phyloP scores from a whole-genome alignment of 2,797 vertebrate genomes.

The Diplodus sargus region DNA sequence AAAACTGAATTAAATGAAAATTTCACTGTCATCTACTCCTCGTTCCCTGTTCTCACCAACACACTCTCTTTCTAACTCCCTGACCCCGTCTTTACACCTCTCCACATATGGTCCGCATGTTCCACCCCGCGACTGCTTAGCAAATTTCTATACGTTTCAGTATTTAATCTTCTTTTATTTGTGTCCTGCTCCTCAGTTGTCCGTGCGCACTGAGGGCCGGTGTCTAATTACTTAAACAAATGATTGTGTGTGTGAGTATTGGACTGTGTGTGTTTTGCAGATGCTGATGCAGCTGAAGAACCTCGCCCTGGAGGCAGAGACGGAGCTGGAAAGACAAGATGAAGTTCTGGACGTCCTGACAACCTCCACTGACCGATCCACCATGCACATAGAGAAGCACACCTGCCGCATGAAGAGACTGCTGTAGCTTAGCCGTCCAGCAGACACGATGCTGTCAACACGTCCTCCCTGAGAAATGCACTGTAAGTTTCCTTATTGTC shows the following conservation, averaged over 20 bases:
- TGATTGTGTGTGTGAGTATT: neutral
- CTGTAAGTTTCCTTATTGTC: constrained; percentile 41
- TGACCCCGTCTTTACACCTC: constrained; percentile 45
- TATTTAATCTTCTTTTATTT: constrained; percentile 41
- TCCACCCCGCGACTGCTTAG: constrained; percentile 25
- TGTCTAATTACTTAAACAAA: constrained; percentile 45
- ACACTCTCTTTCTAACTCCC: constrained; percentile 36
- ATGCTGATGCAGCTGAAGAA: constrained; percentile 92
- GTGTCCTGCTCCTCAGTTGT: constrained; percentile 45
- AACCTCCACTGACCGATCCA: constrained; percentile 86
- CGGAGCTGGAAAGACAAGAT: constrained; percentile 93
- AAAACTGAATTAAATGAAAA: constrained; percentile 18
- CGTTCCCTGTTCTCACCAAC: constrained; percentile 16
- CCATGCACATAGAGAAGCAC: constrained; percentile 89
- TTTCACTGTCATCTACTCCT: constrained; percentile 1
- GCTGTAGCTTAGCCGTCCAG: constrained; percentile 76
- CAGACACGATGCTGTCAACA: constrained; percentile 1
- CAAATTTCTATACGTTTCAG: constrained; percentile 28
- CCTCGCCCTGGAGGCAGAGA: constrained; percentile 91
- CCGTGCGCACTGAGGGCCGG: constrained; percentile 5
- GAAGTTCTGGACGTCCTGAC: constrained; percentile 89
- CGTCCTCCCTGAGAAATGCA: constrained; percentile 29
- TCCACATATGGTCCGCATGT: constrained; percentile 39
- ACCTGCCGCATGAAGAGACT: constrained; percentile 90
- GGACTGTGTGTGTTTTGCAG: constrained; percentile 73